A percentile compares a stretch with the other conserved stretches of the same genome.
Conservation (phyloP, 2,113 vertebrate species). For the Salvelinus sp. region DNA sequence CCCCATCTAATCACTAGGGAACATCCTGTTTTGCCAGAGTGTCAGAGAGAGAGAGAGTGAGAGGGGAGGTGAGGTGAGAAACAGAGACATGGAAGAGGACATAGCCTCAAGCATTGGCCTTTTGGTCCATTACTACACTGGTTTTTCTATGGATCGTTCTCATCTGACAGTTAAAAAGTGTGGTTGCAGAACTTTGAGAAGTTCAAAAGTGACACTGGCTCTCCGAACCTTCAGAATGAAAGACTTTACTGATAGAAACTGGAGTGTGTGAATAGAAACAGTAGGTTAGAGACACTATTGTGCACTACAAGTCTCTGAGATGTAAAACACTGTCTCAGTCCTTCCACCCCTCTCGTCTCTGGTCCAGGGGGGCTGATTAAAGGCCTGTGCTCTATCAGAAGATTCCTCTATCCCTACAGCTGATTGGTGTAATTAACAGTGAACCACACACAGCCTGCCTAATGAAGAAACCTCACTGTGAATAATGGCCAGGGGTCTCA, state of each 20-base stretch:
- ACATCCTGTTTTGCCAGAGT: neutral
- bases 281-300: too few species aligned
- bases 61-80: too few species aligned
- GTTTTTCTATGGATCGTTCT: too few species aligned
- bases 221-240: neutral
- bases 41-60: too few species aligned
- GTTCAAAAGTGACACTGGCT: neutral
- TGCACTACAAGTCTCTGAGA: too few species aligned
- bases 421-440: slow-evolving; percentile 11
- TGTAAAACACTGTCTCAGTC: neutral
- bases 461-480: slow-evolving; percentile 10
- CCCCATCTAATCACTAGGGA: neutral
- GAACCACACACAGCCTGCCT: neutral
- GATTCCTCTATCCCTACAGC: neutral
- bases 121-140: neutral
- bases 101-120: neutral
- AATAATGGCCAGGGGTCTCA: slow-evolving; percentile 4
- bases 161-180: neutral
- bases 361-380: neutral
- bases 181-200: neutral
- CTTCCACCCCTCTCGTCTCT: slow-evolving; percentile 2
- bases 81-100: neutral
- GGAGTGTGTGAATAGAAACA: neutral
- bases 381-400: slow-evolving; percentile 17
- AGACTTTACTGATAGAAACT: neutral